Evolutionary conservation across 2,888 invertebrate genomes (phyloP), one percentile per base, ranked within the genome.

Genomic region (Camptogramma bilineatum): DNA sequence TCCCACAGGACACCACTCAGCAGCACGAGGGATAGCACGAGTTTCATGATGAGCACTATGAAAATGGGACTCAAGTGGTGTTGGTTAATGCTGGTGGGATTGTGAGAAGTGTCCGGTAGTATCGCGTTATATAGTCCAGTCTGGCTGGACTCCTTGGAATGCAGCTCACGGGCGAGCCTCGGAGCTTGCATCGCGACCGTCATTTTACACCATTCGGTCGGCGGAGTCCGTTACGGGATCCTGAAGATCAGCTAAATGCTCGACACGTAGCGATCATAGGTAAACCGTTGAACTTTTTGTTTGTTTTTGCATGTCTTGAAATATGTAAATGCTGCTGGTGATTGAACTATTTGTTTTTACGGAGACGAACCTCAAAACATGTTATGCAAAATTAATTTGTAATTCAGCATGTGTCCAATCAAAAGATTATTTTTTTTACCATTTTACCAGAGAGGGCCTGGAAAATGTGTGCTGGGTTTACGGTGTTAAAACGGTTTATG

Each of bases 71-170:
- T 59, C 67, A 80, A 87, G 86, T 80, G 75, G 84, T 80, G 76
- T 72, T 77, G 71, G 76, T 74, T 74, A 71, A 72, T 77, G 82
- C 82, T 79, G 69, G 72, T 74, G 77, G 82, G 82, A 73, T 81
- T 84, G 80, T 91, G 91, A 65, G 78, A 80, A 72, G 67, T 64
- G 67, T 66, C 70, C 71, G 64, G 76, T 74, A 75, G 62, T 69
- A 70, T 68, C 84, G 84, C 84, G 77, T 88, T 92, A 85, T 93
- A 91, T 93, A 93, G 77, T 82, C 83, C 79, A 79, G 79, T 75
- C 78, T 73, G 82, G 70, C 83, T 70, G 86, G 83, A 83, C 81
- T 90, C 75, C 91, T 93, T 91, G 85, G 79, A 84, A 93, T 91
- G 77, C 92, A 75, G 57, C 51, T 51, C 92, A 88, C 89, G 91